Base-by-base conservation (phyloP, 1,140 invertebrate genomes). In the Sarcophaga bullata region DNA sequence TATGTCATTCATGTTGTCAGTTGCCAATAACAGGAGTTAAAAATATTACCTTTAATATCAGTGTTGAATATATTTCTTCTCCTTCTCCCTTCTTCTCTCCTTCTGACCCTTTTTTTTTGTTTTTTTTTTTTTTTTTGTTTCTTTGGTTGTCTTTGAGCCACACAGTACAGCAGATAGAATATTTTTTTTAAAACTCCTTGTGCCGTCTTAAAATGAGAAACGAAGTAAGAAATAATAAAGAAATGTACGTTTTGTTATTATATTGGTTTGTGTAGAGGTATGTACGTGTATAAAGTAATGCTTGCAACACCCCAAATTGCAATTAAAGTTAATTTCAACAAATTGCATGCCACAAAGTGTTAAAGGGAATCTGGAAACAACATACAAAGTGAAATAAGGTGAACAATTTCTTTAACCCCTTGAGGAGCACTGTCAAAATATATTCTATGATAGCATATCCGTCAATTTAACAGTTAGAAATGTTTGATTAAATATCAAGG, bases 311-410 rank as follows among this genome's bases (percentile, higher is more conserved):
- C 78, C 78, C 78, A 86, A 88, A 88, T 88, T 88, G 86, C 87
- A 88, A 88, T 88, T 88, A 87, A 88, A 88, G 87, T 88, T 88
- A 88, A 88, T 88, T 88, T 88, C 86, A 88, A 84, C 86, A 88
- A 88, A 88, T 88, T 88, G 87, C 87, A 88, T 88, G 87, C 87
- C 87, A 87, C 88, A 88, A 88, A 88, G 87, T 88, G 87, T 88
- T 88, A 88, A 88, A 88, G 87, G 87, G 87, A 88, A 88, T 80
- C 50, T 62, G 54, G 54, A 62, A 62, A 37, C 49, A 80, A 80
- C 19, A 80, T 75, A 49, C 37, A 75, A 37, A 37, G n/a, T 3
- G 11, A 58, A 58, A 58, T 13, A 58, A 58, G 11, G 11, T 58
- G n/a, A 58, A 58, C 1, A 37, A 37, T 37, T 37, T 37, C 25